Base-by-base conservation (phyloP, 1,140 invertebrate genomes). In the Drosophila erecta region DNA sequence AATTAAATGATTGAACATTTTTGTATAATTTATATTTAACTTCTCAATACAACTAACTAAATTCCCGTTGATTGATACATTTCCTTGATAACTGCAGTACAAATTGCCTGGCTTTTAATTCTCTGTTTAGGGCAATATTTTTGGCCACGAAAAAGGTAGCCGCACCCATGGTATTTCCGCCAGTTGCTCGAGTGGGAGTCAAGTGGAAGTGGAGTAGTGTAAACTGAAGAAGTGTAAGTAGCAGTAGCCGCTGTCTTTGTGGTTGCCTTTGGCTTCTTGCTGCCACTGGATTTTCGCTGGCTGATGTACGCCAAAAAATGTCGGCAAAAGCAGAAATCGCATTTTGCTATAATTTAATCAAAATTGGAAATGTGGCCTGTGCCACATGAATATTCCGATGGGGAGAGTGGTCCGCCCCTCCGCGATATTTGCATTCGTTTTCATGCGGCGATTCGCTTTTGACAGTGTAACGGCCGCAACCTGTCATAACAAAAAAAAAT, bases 231-330 rank as follows among this genome's bases (percentile, higher is more conserved):
- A 60, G 60, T 72, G 57, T 60, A 61, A 66, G 60, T 60, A 80
- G 50, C 75, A 65, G 80, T 84, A 79, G 80, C 70, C 49, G 12
- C 72, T 55, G 72, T 67, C 17, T 44, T 43, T 46, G 43, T 35
- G 11, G 20, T 33, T 70, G 60, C 22, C 20, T 58, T 15, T 37
- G 71, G 38, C 69, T 62, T 62, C 20, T 73, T 44, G 55, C 62
- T 46, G 69, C 56, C 38, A 35, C 35, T 44, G 37, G n/a, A n/a
- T 37, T 66, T 44, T 60, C 49, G 44, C 43, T 20, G 75, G 20
- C 71, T 57, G 76, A 50, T 61, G 60, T 66, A 67, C 58, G 64
- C 80, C 57, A 72, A 85, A 79, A 83, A 79, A 79, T 72, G 64
- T 40, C 47, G 47, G 11, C 17, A 14, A 24, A 24, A 46, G 8